Conservation (phyloP, 2,797 vertebrate species). For the Eutrigla gurnardus region DNA sequence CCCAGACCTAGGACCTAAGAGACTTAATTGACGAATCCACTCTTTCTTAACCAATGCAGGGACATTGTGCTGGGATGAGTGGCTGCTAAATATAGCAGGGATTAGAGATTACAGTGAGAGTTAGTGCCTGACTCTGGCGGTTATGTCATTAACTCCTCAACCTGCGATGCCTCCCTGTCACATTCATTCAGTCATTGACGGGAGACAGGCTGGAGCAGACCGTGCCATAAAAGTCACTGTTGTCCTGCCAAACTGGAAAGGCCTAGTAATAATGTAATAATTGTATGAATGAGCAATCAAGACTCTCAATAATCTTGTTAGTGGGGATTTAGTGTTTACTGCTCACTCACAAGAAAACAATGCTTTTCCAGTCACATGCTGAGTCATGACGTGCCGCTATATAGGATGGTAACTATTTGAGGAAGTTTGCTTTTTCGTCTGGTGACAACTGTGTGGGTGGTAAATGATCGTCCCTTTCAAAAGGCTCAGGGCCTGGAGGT, state of each 20-base stretch:
- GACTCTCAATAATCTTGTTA: slow-evolving; percentile 28
- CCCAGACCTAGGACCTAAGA: not conserved
- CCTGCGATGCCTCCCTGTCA: slow-evolving; percentile 48
- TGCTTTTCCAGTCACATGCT: slow-evolving; percentile 41
- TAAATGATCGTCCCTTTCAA: slow-evolving; percentile 48
- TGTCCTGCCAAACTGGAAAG: slow-evolving; percentile 30
- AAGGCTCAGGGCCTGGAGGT: slow-evolving; percentile 45
- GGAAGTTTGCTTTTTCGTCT: slow-evolving; percentile 59
- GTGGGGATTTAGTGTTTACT: slow-evolving; percentile 15
- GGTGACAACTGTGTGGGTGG: slow-evolving; percentile 41
- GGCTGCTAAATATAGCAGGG: slow-evolving; percentile 80
- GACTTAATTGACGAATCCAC: slow-evolving; percentile 47
- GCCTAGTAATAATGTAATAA: not conserved
- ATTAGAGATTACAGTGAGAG: slow-evolving; percentile 84
- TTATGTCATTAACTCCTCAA: slow-evolving; percentile 79
- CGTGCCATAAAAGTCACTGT: slow-evolving; percentile 29
- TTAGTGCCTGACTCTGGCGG: slow-evolving; percentile 60
- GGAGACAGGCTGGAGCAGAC: slow-evolving; percentile 7
- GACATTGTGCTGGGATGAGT: slow-evolving; percentile 48
- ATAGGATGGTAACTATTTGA: slow-evolving; percentile 42
- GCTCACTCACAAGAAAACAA: slow-evolving; percentile 22
- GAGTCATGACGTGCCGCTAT: slow-evolving; percentile 47
- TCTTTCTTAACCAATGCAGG: slow-evolving; percentile 38
- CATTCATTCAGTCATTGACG: slow-evolving; percentile 62
- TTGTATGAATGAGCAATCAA: slow-evolving; percentile 40